phyloP scores from a whole-genome alignment of 2,888 invertebrate genomes.

The Silvanus unidentatus region DNA sequence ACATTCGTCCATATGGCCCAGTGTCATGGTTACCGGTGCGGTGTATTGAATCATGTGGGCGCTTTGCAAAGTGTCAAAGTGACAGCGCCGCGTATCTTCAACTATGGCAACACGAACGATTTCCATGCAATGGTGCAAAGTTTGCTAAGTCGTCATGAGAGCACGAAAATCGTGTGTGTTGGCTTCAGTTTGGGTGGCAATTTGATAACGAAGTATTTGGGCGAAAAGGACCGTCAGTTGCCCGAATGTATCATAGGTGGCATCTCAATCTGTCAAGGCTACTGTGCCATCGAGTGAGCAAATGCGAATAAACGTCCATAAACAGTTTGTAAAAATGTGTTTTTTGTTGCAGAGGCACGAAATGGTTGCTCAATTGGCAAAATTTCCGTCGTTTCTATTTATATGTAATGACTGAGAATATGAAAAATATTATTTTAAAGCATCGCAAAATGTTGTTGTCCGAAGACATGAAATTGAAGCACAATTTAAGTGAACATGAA shows the following conservation, averaged over 20 bases:
- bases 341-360: constrained; percentile 62
- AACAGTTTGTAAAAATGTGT: neutral
- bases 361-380: constrained; percentile 78
- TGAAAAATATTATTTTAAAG: constrained; percentile 79
- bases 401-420: constrained; percentile 89
- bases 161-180: constrained; percentile 72
- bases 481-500: constrained; percentile 69
- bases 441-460: constrained; percentile 73
- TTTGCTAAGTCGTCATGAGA: constrained; percentile 66
- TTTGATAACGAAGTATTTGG: constrained; percentile 86
- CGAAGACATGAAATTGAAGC: constrained; percentile 63
- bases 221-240: constrained; percentile 62
- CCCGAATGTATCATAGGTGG: constrained; percentile 65
- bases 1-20: constrained; percentile 91
- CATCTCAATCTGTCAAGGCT: constrained; percentile 91
- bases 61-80: constrained; percentile 79
- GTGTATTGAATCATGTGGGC: constrained; percentile 91
- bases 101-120: constrained; percentile 91
- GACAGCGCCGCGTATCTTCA: constrained; percentile 83
- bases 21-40: constrained; percentile 85
- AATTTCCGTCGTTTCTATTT: constrained; percentile 85
- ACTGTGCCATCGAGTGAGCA: constrained; percentile 86
- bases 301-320: too few species aligned
- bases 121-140: constrained; percentile 76
- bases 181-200: constrained; percentile 95